Evolutionary conservation across 2,888 invertebrate species (phyloP).

Genomic region (Corbicula japonica): DNA sequence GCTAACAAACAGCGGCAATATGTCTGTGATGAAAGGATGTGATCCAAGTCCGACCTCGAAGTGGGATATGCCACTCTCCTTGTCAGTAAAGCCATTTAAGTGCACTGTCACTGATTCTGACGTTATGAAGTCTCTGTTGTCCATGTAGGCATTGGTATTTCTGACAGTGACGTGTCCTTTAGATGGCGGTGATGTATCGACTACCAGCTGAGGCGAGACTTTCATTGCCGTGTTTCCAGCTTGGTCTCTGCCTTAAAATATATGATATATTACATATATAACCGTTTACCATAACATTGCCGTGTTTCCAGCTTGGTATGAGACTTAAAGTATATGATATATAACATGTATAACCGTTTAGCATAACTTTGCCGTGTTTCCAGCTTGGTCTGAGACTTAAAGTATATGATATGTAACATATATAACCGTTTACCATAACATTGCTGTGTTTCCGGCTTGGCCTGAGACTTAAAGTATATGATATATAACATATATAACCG

Average conservation of each 20-base stretch:
- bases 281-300: background rate
- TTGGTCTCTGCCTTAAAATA: conserved; percentile 30
- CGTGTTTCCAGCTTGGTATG: too few species aligned
- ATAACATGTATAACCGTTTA: too few species aligned
- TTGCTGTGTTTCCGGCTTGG: too few species aligned
- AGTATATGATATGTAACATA: too few species aligned
- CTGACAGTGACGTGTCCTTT: conserved; percentile 6
- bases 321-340: too few species aligned
- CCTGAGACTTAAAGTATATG: too few species aligned
- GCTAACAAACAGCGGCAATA: background rate
- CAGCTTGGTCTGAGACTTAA: too few species aligned
- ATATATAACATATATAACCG: too few species aligned
- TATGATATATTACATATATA: background rate
- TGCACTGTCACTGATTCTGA: background rate
- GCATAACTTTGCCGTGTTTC: too few species aligned
- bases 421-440: too few species aligned
- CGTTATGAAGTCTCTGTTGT: background rate
- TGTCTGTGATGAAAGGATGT: background rate
- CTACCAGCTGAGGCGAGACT: conserved; percentile 8
- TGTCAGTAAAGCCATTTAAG: conserved; percentile 17
- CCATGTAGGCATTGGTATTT: background rate
- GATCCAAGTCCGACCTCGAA: conserved; percentile 25
- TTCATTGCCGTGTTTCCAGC: conserved; percentile 5
- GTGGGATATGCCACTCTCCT: conserved; percentile 40
- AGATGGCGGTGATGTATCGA: conserved; percentile 28